These are phyloP conservation scores for Syngnathus floridae DNA, from an alignment of 2,113 vertebrate species.

Conservation along the genomic window DNA sequence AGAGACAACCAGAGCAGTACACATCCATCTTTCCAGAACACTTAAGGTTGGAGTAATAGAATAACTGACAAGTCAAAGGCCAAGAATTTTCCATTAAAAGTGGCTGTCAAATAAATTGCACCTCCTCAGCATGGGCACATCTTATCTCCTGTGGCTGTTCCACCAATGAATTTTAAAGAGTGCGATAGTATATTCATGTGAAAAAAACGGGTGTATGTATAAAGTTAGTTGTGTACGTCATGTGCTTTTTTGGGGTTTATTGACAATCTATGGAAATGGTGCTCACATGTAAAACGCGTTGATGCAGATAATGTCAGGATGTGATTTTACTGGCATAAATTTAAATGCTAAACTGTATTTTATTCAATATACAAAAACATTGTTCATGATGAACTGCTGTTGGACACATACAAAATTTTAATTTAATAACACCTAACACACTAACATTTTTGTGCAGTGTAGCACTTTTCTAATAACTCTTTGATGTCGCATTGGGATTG, in stretches of 20 bases:
- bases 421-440: constrained; percentile 11
- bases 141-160: constrained; percentile 9
- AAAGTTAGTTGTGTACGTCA: constrained; percentile 35
- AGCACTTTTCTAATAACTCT: constrained; percentile 40
- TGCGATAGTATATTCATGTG: constrained; percentile 16
- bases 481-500: constrained; percentile 38
- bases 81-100: constrained; percentile 33
- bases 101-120: constrained; percentile 8
- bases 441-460: constrained; percentile 22
- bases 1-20: not conserved
- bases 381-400: not conserved
- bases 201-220: constrained; percentile 21
- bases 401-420: not conserved
- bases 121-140: constrained; percentile 6
- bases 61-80: constrained; percentile 22
- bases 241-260: constrained; percentile 38
- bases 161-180: constrained; percentile 23
- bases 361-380: not conserved
- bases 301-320: not conserved
- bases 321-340: not conserved
- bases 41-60: constrained; percentile 23
- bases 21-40: not conserved
- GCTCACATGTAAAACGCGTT: constrained; percentile 22
- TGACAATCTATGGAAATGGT: constrained; percentile 23
- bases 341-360: not conserved